Base-by-base conservation (phyloP, 2,888 invertebrate genomes). In the Cheilosia grossa region DNA sequence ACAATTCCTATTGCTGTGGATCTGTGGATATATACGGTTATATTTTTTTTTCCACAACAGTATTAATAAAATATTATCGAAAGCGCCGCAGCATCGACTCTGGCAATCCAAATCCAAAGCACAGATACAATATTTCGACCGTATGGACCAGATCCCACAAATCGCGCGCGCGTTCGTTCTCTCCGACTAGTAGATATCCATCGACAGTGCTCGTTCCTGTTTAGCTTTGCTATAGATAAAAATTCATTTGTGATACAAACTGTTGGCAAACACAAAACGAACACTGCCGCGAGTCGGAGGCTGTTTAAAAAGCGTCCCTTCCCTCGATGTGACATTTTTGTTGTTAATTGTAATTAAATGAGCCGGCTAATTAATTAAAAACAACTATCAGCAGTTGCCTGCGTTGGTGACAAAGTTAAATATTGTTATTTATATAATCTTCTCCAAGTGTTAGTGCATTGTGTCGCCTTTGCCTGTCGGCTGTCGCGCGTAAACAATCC, bases 51-150 rank as follows among this genome's bases (percentile, higher is more conserved):
- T 58, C 73, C 44, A 58, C 67, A 69, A 69, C 67, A 33, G 56
- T 51, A 74, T 63, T 42, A 64, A 40, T 17, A 59, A 67, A 47
- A 69, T 54, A 63, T 58, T 75, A 67, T 81, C 67, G 69, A 81
- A 61, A 80, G 74, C 67, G 66, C 37, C 37, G 7, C 49, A 40
- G 53, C 72, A 78, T 66, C 67, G 72, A 54, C 49, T 58, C 44
- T 64, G 70, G 63, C 58, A 42, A 53, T 70, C 58, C 69, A 51
- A 51, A 24, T 51, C 13, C 51, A 15, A 51, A 51, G 51, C 51
- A 40, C 56, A 56, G 61, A 66, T 78, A 78, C 67, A 51, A 21
- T 51, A 73, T 47, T 78, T 67, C 49, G 73, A 73, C 67, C 79
- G 61, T 58, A 56, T 73, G 63, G 79, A 79, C 73, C 54, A 54